phyloP scores from a whole-genome alignment of 2,113 vertebrate species.

The Corythornis madagascariensis region DNA sequence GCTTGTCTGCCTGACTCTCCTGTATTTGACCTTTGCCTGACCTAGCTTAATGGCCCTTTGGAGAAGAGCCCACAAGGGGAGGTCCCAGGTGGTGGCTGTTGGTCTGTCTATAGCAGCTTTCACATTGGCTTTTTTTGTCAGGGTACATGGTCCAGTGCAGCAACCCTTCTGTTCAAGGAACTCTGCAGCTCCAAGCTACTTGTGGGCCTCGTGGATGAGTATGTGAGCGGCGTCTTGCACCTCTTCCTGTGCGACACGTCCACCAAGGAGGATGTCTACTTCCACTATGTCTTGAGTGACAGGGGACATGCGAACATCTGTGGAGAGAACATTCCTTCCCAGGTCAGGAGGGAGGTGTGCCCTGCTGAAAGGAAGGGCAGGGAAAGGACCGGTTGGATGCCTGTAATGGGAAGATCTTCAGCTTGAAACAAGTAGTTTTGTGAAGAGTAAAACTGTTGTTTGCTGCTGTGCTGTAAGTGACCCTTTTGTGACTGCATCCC shows the following conservation, averaged over 20 bases:
- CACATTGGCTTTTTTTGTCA: constrained; percentile 60
- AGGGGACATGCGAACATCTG: constrained; percentile 81
- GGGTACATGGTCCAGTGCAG: constrained; percentile 80
- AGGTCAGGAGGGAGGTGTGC: constrained; percentile 21
- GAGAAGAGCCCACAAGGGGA: not conserved
- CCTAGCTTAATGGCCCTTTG: not conserved
- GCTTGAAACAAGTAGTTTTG: not conserved
- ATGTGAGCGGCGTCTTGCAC: constrained; percentile 81
- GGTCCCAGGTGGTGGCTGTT: not conserved
- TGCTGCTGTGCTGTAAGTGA: not conserved
- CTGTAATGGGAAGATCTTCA: not conserved
- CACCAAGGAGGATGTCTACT: constrained; percentile 84
- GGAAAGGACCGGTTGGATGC: not conserved
- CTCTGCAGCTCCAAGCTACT: constrained; percentile 81
- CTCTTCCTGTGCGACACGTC: constrained; percentile 91
- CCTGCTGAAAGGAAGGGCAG: not conserved
- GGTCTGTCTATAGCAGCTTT: not conserved
- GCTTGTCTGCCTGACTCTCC: not conserved
- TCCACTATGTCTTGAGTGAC: constrained; percentile 79
- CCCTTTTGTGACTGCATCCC: not conserved
- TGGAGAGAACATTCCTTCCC: constrained; percentile 68
- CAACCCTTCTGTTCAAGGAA: constrained; percentile 78
- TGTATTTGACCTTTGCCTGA: not conserved
- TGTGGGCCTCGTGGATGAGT: constrained; percentile 85
- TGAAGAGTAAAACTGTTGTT: not conserved